phyloP scores from a whole-genome alignment of 2,888 invertebrate species.

The Vandiemenella viatica region DNA sequence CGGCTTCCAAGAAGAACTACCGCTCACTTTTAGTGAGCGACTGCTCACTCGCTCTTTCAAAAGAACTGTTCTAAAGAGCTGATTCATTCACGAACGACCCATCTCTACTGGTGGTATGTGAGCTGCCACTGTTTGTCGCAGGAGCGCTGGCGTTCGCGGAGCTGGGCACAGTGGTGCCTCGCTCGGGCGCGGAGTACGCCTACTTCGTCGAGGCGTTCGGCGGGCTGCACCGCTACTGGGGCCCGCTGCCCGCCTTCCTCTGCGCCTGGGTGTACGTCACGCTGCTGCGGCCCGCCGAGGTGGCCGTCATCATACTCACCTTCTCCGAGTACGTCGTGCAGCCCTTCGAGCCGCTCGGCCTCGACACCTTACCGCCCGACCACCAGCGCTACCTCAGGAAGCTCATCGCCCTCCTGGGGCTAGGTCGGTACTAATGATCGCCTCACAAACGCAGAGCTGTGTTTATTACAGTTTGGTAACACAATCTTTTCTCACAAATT shows the following conservation, averaged over 20 bases:
- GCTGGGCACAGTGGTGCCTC: conserved; percentile 59
- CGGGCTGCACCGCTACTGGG: conserved; percentile 49
- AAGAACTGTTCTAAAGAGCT: no score
- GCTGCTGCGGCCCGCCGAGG: conserved; percentile 59
- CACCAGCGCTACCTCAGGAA: conserved; percentile 26
- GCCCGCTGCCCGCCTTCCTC: conserved; percentile 55
- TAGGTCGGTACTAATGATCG: conserved; percentile 43
- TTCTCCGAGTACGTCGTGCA: conserved; percentile 60
- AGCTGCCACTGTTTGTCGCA: no score
- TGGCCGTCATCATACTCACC: conserved; percentile 59
- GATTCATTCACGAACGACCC: no score
- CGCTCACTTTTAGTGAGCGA: no score
- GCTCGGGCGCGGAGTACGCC: conserved; percentile 69
- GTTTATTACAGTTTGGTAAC: no score
- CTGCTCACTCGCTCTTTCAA: no score
- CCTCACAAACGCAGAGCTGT: no score
- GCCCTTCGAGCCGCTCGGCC: conserved; percentile 37
- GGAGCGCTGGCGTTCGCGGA: conserved; percentile 70
- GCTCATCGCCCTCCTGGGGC: conserved; percentile 43
- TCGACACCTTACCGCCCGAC: not conserved
- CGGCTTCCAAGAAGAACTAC: no score
- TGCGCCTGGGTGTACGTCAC: conserved; percentile 66
- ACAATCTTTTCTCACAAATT: no score
- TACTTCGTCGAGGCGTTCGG: conserved; percentile 61
- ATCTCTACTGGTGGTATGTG: no score